Base-by-base conservation (phyloP, 1,140 invertebrate species). In the Oryctes rhinoceros region DNA sequence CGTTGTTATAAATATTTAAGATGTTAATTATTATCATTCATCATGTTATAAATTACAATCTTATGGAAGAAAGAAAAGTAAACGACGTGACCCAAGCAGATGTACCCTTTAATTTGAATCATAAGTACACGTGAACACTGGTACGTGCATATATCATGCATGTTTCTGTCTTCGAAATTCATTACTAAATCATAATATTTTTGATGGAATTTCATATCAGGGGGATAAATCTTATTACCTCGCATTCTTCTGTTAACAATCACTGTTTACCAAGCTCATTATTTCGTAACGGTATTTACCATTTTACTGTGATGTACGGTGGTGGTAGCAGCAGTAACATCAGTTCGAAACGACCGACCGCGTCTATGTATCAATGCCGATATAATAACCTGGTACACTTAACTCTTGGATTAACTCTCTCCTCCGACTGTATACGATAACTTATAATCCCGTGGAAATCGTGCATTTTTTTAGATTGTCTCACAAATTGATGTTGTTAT, bases 261-360 rank as follows among this genome's bases (percentile, higher is more conserved):
- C 65, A 71, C 24, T 35, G 65, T 71, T 71, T 71, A 71, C 65
- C 65, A 37, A 35, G 65, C 24, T 71, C 65, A 71, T 71, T 71
- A 71, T 71, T 71, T 71, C 24, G 65, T 71, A 71, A 71, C 65
- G 65, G 65, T 71, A 71, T 71, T 71, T 37, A 71, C 65, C 20
- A 71, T 71, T 71, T 71, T 71, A 71, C 65, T 71, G 24, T 13
- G 65, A 35, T 6, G 24, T 71, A 4, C 65, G 24, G 65, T 71
- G 65, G 65, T 71, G 65, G 65, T 71, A 71, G 65, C 24, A 71
- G 65, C 53, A 62, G 53, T 20, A 20, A 62, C 15, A 62, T 62
- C 53, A 18, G 53, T 71, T 10, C 35, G 24, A 18, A 30, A 35
- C 35, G 10, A 24, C 13, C 65, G 20, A 30, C 24, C 2, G 24